A percentile compares a stretch with the other conserved stretches of the same genome.
phyloP scores from a whole-genome alignment of 2,797 vertebrate species.

The Pseudocheirus occidentalis region DNA sequence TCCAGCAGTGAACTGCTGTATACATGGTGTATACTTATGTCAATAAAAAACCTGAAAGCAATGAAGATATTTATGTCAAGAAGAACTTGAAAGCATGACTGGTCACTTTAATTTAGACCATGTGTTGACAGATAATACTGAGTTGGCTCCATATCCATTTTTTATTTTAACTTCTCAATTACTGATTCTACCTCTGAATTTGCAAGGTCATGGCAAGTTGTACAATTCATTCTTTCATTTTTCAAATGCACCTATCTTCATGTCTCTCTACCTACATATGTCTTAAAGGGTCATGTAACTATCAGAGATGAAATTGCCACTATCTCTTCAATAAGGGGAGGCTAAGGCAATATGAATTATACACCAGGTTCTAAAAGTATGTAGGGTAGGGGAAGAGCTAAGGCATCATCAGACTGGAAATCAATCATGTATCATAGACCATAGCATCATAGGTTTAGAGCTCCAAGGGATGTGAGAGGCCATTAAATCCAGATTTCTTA shows the following conservation, averaged over 20 bases:
- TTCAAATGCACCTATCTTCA: conserved; percentile 21
- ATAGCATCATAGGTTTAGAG: neutral
- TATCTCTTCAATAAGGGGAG: neutral
- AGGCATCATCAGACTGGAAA: neutral
- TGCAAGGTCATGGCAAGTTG: neutral
- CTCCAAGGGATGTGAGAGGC: neutral
- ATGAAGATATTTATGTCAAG: conserved; percentile 2
- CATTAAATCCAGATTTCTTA: neutral
- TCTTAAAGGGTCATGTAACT: conserved; percentile 12
- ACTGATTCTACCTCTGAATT: conserved; percentile 4
- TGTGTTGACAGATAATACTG: neutral
- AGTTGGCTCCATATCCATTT: neutral
- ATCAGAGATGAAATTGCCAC: conserved; percentile 27
- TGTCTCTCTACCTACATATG: neutral
- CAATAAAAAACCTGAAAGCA: conserved; percentile 31
- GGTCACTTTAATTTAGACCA: neutral
- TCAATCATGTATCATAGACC: neutral
- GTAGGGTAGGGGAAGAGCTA: neutral
- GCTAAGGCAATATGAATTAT: neutral
- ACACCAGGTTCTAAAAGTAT: neutral
- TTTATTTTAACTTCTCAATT: conserved; percentile 23
- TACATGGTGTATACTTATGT: neutral
- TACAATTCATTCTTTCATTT: conserved; percentile 12
- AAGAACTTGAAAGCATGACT: neutral
- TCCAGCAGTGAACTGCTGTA: neutral